Percentiles rank a stretch among this genome's conserved stretches.
These are phyloP conservation scores for Choristoneura fumiferana DNA, from an alignment of 1,140 invertebrate genomes.

Conservation along the genomic window DNA sequence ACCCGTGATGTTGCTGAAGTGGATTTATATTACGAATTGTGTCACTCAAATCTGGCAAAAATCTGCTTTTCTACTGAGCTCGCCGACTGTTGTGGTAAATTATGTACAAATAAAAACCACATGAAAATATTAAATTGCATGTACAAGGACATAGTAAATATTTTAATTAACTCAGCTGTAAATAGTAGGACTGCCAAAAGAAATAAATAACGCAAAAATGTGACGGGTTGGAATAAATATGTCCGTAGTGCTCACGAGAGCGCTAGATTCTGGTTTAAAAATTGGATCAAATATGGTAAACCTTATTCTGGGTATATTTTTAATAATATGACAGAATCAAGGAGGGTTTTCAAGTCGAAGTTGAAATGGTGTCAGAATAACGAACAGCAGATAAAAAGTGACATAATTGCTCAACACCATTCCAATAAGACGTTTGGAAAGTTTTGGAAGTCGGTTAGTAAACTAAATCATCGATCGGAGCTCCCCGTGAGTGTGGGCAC, in stretches of 20 bases:
- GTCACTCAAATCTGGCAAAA: background rate
- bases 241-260: constrained; percentile 7
- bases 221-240: constrained; percentile 14
- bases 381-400: constrained; percentile 18
- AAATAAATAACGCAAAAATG: background rate
- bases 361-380: constrained; percentile 20
- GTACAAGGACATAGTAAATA: background rate
- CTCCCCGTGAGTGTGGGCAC: too few relatives aligned
- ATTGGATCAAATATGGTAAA: background rate
- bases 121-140: background rate
- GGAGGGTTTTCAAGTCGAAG: constrained; percentile 8
- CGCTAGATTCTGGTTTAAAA: constrained; percentile 7
- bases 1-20: constrained; percentile 2
- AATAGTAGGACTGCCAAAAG: background rate
- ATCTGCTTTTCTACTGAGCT: background rate
- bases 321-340: constrained; percentile 7
- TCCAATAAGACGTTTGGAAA: constrained; percentile 10
- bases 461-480: too few relatives aligned
- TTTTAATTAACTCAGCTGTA: background rate
- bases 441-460: constrained; percentile 18
- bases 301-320: background rate
- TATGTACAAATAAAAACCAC: constrained; percentile 1
- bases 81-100: background rate
- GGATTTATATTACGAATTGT: background rate
- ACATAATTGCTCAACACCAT: constrained; percentile 10